Base-by-base conservation (phyloP, 2,113 vertebrate genomes). In the Plestiodon gilberti region DNA sequence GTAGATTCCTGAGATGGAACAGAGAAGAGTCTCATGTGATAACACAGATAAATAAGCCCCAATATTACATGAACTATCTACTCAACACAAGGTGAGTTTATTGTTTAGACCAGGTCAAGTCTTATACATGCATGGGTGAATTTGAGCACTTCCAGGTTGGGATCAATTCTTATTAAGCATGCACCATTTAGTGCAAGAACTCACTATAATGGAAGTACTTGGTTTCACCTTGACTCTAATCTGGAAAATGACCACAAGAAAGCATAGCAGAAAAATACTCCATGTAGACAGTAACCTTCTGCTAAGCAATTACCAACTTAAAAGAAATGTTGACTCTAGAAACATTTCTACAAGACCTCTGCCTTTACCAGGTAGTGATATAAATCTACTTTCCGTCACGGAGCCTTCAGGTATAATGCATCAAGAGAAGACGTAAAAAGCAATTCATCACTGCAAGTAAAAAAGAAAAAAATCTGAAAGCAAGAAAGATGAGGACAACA, bases 301-400 rank as follows among this genome's bases (percentile, higher is more conserved):
- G 0, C 55, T 61, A 55, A 94, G 89, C 0, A 0, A 80, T 90
- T 93, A 70, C 90, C 90, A 86, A 1, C 0, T 62, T 86, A 88
- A 17, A 22, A 0, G 86, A 89, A 94, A 91, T 84, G 88, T 89
- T 87, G 84, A 86, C 85, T 86, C 85, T 0, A 0, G 62, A 89
- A 93, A 84, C 0, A 3, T 17, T 89, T 73, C 91, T 78, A 78
- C 79, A 85, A 81, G 84, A 90, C 59, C 0, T 0, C 75, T 89
- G 91, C 91, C 90, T 93, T 92, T 93, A 93, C 88, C 91, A 93
- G 91, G 61, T 40, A 91, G 35, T 0, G 33, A 84, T 83, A 91
- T 92, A 94, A 94, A 94, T 94, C 87, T 92, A 87, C 80, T 92
- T 93, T 83, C 84, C 88, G 81, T 88, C 89, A 90, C 91, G 88